Percentiles rank a stretch among this genome's conserved stretches.
Evolutionary conservation across 2,888 invertebrate genomes (phyloP).

Genomic region (Pycnomerus fuliginosus): DNA sequence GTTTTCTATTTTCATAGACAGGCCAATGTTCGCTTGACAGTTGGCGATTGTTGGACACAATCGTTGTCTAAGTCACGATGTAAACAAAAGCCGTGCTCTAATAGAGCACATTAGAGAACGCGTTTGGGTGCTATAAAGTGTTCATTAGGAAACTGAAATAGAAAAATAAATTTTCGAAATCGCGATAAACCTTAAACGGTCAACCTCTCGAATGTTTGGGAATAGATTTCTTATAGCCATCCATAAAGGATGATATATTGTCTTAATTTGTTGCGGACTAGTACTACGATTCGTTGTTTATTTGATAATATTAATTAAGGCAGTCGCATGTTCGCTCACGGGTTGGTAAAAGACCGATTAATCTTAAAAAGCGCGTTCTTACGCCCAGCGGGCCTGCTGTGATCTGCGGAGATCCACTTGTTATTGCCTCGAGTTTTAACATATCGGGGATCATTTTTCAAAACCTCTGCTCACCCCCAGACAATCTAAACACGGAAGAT

Average conservation of each 20-base stretch:
- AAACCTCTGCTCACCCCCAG: conserved; percentile 2
- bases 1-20: too few relatives aligned
- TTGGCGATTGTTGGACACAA: too few relatives aligned
- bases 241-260: conserved; percentile 8
- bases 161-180: too few relatives aligned
- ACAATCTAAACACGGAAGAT: conserved; percentile 9
- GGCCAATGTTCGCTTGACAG: too few relatives aligned
- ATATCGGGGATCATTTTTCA: conserved; percentile 21
- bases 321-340: conserved; percentile 38
- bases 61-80: too few relatives aligned
- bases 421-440: conserved; percentile 36
- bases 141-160: too few relatives aligned
- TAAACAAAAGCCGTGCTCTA: too few relatives aligned
- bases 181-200: too few relatives aligned
- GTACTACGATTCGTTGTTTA: conserved; percentile 32
- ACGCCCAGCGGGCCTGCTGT: conserved; percentile 31
- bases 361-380: conserved; percentile 34
- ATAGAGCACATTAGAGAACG: too few relatives aligned
- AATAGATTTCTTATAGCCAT: too few relatives aligned
- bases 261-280: conserved; percentile 22
- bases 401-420: conserved; percentile 36
- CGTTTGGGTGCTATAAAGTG: too few relatives aligned
- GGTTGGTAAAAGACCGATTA: conserved; percentile 38
- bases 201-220: too few relatives aligned
- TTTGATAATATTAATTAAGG: conserved; percentile 38